A percentile compares a stretch with the other conserved stretches of the same genome.
These are phyloP conservation scores for Eubasilissa splendida DNA, from an alignment of 2,888 invertebrate species.

Conservation along the genomic window DNA sequence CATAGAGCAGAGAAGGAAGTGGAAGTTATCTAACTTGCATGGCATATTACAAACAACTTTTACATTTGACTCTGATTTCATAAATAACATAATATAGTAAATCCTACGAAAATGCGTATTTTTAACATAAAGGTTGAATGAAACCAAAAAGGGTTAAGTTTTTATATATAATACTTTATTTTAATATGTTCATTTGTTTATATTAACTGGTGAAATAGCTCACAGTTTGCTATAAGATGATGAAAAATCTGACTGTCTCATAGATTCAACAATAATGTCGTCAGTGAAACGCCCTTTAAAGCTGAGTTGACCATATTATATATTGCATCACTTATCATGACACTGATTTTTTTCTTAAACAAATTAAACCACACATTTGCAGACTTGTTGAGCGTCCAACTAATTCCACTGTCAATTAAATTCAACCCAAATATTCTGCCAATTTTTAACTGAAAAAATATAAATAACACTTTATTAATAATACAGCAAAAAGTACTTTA, in stretches of 20 bases:
- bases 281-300: background rate
- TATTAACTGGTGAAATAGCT: too few relatives aligned
- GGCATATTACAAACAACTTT: too few relatives aligned
- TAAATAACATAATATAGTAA: too few relatives aligned
- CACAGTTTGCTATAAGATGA: too few relatives aligned
- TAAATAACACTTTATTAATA: background rate
- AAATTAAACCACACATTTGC: background rate
- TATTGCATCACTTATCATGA: background rate
- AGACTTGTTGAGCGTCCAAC: conserved; percentile 25
- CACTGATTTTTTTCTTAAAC: conserved; percentile 8
- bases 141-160: too few relatives aligned
- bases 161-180: too few relatives aligned
- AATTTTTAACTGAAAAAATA: conserved; percentile 13
- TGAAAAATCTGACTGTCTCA: background rate
- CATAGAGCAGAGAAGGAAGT: too few relatives aligned
- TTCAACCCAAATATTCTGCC: background rate
- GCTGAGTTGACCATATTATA: background rate
- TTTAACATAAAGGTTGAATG: too few relatives aligned
- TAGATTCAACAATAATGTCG: background rate
- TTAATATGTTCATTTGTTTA: too few relatives aligned
- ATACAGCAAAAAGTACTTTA: background rate
- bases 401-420: conserved; percentile 2
- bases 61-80: too few relatives aligned
- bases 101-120: too few relatives aligned
- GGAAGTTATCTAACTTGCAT: too few relatives aligned